A percentile compares a stretch with the other conserved stretches of the same genome.
Evolutionary conservation across 2,113 vertebrate genomes (phyloP).

Genomic region (Oxygymnocypris stewartii): DNA sequence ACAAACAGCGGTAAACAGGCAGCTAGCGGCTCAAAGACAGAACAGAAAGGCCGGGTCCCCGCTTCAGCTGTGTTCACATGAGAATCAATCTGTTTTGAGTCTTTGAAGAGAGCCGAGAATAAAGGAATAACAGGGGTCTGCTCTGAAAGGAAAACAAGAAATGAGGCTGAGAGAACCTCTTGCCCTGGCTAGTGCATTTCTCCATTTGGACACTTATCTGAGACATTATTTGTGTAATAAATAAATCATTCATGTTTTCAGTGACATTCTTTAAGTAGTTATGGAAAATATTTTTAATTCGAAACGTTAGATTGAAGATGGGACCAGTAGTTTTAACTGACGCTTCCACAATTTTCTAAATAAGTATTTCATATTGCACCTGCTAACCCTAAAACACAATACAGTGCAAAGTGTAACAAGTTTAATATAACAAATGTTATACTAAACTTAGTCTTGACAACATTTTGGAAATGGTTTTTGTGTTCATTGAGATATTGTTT

Average conservation of each 20-base stretch:
- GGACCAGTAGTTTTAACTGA: neutral
- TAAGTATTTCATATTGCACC: neutral
- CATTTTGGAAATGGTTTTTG: too few species aligned
- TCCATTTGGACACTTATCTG: neutral
- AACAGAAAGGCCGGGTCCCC: conserved; percentile 73
- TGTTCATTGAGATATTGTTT: too few species aligned
- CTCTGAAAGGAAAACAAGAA: conserved; percentile 66
- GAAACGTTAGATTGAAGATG: too few species aligned
- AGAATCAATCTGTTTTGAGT: conserved; percentile 94
- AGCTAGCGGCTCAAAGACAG: conserved; percentile 81
- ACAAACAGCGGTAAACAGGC: conserved; percentile 82
- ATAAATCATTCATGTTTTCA: neutral
- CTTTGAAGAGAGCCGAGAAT: conserved; percentile 91
- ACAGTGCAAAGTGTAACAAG: neutral
- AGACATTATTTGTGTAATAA: neutral
- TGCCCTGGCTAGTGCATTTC: conserved; percentile 25
- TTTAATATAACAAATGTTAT: too few species aligned
- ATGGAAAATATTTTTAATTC: too few species aligned
- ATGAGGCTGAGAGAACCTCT: conserved; percentile 53
- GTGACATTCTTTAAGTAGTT: too few species aligned
- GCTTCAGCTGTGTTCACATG: conserved; percentile 86
- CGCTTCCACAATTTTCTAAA: neutral
- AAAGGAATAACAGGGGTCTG: conserved; percentile 73
- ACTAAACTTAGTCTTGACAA: too few species aligned
- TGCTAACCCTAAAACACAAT: neutral